Evolutionary conservation across 2,113 vertebrate species (phyloP).

Genomic region (Lasiurus borealis): DNA sequence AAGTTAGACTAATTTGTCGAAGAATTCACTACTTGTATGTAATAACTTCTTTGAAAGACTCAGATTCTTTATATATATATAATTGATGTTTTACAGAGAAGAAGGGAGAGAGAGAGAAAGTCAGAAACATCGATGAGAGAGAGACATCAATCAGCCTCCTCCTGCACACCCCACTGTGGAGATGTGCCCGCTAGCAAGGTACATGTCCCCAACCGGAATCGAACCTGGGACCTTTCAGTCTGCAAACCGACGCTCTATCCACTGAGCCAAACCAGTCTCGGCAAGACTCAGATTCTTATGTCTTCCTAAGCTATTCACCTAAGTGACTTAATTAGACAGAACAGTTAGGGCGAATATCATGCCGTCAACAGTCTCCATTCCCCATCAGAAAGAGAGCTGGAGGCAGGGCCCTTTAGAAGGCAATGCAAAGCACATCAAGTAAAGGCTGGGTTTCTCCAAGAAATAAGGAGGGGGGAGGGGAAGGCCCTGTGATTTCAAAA

Average conservation of each 20-base stretch:
- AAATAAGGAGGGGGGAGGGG: background rate
- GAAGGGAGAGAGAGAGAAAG: no score
- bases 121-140: no score
- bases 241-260: no score
- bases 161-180: no score
- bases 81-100: no score
- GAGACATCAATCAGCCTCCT: no score
- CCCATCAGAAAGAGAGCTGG: background rate
- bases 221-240: no score
- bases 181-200: no score
- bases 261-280: no score
- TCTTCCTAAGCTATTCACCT: background rate
- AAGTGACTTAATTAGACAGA: conserved; percentile 7
- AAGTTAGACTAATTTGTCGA: background rate
- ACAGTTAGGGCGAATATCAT: background rate
- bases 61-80: background rate
- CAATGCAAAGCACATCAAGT: background rate
- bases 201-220: no score
- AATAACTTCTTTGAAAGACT: background rate
- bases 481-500: background rate
- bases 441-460: background rate
- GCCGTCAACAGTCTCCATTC: background rate
- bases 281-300: background rate
- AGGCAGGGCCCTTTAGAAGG: background rate
- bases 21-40: background rate